Evolutionary conservation across 2,797 vertebrate species (phyloP).

Genomic region (Myripristis jacobus): DNA sequence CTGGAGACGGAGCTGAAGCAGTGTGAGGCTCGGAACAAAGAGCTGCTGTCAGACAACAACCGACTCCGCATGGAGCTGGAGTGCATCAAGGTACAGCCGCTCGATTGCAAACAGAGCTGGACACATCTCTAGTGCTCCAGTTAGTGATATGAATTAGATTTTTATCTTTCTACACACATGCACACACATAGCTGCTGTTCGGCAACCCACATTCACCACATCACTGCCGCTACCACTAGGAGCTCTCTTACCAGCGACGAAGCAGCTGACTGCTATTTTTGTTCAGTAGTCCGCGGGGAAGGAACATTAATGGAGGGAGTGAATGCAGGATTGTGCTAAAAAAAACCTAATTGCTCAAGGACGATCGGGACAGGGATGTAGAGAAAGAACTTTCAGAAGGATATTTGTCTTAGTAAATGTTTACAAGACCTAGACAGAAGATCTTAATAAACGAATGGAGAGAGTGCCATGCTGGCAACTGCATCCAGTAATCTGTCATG

Average conservation of each 20-base stretch:
- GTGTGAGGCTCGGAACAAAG: conserved; percentile 91
- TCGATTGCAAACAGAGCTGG: conserved; percentile 15
- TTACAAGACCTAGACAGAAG: not conserved
- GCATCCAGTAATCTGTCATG: not conserved
- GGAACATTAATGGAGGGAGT: conserved; percentile 24
- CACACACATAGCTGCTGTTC: not conserved
- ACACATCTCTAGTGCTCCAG: conserved; percentile 11
- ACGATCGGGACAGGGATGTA: conserved; percentile 9
- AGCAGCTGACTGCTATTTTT: conserved; percentile 73
- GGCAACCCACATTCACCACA: conserved; percentile 16
- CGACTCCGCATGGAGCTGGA: conserved; percentile 91
- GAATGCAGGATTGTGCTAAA: conserved; percentile 53
- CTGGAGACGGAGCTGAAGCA: conserved; percentile 94
- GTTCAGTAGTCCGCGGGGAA: conserved; percentile 53
- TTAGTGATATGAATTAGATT: conserved; percentile 9
- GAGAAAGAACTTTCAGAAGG: not conserved
- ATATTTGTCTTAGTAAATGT: not conserved
- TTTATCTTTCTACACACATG: not conserved
- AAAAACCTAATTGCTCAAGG: conserved; percentile 19
- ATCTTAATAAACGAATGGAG: not conserved
- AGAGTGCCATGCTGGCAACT: not conserved
- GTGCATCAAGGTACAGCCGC: conserved; percentile 85
- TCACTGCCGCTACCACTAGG: conserved; percentile 35
- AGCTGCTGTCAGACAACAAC: conserved; percentile 90
- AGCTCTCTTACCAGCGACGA: conserved; percentile 33